Evolutionary conservation across 2,888 invertebrate genomes (phyloP), one percentile per base, ranked within the genome.

Genomic region (Lottia gigantea): DNA sequence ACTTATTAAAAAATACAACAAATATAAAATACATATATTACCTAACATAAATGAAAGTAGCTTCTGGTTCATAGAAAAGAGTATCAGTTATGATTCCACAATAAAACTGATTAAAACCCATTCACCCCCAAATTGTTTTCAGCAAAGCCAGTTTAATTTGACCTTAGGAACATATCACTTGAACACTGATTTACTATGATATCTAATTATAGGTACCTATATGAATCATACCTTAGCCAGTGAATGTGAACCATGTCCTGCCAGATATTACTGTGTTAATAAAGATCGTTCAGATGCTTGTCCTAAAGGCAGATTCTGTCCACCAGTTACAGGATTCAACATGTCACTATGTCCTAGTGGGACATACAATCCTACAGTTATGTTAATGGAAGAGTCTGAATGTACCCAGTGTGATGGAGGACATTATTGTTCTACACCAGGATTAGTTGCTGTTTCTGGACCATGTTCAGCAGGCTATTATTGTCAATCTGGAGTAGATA

Each of bases 181-280:
- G 40, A 40, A 11, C 40, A 40, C 40, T 40, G 40, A 40, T 40
- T 1, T 40, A 40, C 11, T 6, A 40, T 8, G 6, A 8, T 8
- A 40, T 40, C 8, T 40, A n/a, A 15, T 69, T 76, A 16, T 73
- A 85, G 86, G 87, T 14, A 82, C 80, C 8, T 87, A 84, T 76
- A 86, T 86, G 86, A 87, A 87, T 76, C 82, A 79, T 67, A 87
- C 86, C 7, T 75, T 76, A 70, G 85, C 87, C 7, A 76, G 80
- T 23, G 67, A 71, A 7, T 87, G 87, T 79, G 83, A 85, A 62
- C 65, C 75, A 6, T 87, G 87, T 67, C 85, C 86, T 55, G 74
- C 85, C 12, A 77, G 86, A 47, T 86, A 83, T 74, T 87, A 83
- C 79, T 87, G 87, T 73, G 82, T 84, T 47, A 85, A 86, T 76